Conservation (phyloP, 1,140 invertebrate genomes). For the Ridgeia piscesae region DNA sequence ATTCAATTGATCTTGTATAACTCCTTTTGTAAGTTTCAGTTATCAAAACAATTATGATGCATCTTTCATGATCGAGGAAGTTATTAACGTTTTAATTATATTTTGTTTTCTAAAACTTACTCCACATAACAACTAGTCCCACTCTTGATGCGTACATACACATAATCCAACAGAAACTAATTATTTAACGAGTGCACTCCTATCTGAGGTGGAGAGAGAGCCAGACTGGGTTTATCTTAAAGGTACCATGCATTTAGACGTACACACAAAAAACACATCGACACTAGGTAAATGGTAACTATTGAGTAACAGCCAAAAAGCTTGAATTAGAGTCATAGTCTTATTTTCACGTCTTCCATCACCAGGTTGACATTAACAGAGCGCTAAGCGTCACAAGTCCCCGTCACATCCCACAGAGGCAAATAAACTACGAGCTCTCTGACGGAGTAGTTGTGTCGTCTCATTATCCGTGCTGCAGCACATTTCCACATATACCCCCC, state of each 20-base stretch:
- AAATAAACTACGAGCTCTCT: not conserved
- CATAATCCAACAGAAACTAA: too few species aligned
- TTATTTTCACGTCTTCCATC: not conserved
- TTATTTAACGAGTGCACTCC: too few species aligned
- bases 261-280: too few species aligned
- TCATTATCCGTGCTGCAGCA: not conserved
- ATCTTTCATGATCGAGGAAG: not conserved
- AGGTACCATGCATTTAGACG: too few species aligned
- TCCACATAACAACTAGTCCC: not conserved
- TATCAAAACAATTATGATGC: not conserved
- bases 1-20: not conserved
- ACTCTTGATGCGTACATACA: too few species aligned
- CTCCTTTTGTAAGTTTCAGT: not conserved
- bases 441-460: not conserved
- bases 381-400: not conserved
- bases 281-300: too few species aligned
- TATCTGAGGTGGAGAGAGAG: too few species aligned
- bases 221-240: too few species aligned
- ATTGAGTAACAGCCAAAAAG: too few species aligned
- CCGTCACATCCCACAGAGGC: not conserved
- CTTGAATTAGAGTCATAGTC: too few species aligned
- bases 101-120: not conserved
- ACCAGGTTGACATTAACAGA: not conserved
- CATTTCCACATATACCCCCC: not conserved
- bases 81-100: not conserved